Conservation (phyloP, 37 sponge, comb jelly and placozoan genomes). For the Mnemiopsis leidyi region DNA sequence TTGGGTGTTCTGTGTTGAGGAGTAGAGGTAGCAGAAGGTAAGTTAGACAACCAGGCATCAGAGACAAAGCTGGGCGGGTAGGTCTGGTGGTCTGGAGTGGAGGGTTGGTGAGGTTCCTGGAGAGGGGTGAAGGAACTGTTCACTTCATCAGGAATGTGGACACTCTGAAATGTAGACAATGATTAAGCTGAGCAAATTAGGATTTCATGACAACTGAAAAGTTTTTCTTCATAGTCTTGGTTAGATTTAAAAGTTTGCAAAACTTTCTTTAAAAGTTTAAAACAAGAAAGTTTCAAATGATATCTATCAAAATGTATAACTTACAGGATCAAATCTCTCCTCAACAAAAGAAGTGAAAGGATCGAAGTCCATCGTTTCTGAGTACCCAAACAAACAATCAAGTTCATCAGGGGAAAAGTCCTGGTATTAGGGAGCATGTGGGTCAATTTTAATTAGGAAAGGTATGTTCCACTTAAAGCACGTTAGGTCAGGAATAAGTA, state of each 20-base stretch:
- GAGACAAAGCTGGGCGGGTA: neutral
- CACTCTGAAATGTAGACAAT: no score
- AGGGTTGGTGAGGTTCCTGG: neutral
- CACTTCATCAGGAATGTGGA: neutral
- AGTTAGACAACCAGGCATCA: neutral
- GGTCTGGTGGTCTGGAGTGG: neutral
- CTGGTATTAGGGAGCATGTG: no score
- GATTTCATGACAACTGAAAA: no score
- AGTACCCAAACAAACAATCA: neutral
- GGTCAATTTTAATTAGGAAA: no score
- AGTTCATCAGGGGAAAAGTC: neutral
- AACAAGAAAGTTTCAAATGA: no score
- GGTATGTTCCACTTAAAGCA: no score
- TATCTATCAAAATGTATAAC: no score
- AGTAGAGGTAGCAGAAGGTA: neutral
- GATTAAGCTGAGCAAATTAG: no score
- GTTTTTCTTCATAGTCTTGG: no score
- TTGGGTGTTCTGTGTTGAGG: neutral
- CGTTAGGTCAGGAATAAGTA: no score
- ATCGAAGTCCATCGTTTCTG: neutral
- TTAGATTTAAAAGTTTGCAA: no score
- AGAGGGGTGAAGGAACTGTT: neutral
- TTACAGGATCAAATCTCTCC: neutral
- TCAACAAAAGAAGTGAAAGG: neutral
- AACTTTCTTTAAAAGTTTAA: no score